Evolutionary conservation across 2,888 invertebrate species (phyloP).

Genomic region (Podabrus alpinus): DNA sequence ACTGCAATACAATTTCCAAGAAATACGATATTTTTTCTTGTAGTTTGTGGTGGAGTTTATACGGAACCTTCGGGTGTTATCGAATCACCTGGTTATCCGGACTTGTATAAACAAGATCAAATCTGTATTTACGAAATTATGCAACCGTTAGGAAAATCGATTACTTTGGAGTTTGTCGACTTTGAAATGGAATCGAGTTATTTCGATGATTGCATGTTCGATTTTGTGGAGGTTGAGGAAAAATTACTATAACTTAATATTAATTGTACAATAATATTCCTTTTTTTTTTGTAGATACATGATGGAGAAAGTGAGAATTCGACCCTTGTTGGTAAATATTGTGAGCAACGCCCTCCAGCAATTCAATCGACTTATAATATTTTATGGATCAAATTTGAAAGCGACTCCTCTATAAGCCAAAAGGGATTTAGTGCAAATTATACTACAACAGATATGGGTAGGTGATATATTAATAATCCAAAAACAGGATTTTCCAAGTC

Average conservation of each 20-base stretch:
- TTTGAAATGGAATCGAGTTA: slow-evolving; percentile 65
- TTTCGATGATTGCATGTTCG: slow-evolving; percentile 32
- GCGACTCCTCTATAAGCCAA: slow-evolving; percentile 62
- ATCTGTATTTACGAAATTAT: slow-evolving; percentile 72
- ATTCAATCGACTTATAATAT: slow-evolving; percentile 74
- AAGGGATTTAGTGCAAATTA: slow-evolving; percentile 79
- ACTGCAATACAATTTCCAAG: background rate
- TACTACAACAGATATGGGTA: slow-evolving; percentile 64
- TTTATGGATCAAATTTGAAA: slow-evolving; percentile 69
- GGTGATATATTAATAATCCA: slow-evolving; percentile 18
- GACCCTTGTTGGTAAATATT: slow-evolving; percentile 69
- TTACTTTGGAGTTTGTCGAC: slow-evolving; percentile 68
- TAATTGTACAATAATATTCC: background rate
- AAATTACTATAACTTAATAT: background rate
- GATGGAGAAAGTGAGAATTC: slow-evolving; percentile 72
- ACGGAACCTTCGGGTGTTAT: slow-evolving; percentile 65
- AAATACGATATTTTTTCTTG: background rate
- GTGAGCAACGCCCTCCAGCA: slow-evolving; percentile 64
- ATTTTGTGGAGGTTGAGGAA: slow-evolving; percentile 17
- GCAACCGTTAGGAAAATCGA: slow-evolving; percentile 66
- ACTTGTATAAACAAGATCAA: slow-evolving; percentile 64
- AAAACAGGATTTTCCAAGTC: too few relatives aligned
- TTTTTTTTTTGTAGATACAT: slow-evolving; percentile 64
- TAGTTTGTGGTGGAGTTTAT: slow-evolving; percentile 69
- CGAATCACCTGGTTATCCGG: slow-evolving; percentile 77